These are phyloP conservation scores for Sebastes kiyomatsui DNA, from an alignment of 2,797 vertebrate genomes.

Conservation along the genomic window DNA sequence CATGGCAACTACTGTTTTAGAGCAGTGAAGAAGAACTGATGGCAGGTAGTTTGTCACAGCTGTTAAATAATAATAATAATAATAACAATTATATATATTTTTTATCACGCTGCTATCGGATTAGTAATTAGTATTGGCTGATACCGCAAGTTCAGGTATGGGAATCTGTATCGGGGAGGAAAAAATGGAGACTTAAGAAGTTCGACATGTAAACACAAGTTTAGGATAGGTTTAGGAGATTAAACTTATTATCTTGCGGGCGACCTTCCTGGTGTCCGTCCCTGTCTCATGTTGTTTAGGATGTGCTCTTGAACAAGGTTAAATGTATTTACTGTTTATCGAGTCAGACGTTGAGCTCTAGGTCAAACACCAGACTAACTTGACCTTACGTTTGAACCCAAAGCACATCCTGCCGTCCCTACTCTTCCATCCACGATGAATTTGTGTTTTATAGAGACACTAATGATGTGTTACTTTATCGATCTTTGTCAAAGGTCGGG, in stretches of 20 bases:
- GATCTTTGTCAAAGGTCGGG: neutral
- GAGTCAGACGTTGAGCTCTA: neutral
- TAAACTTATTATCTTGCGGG: neutral
- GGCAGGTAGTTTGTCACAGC: too few relatives aligned
- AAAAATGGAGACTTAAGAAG: neutral
- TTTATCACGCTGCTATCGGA: too few relatives aligned
- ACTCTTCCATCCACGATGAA: neutral
- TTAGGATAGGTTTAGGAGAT: neutral
- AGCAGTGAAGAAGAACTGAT: too few relatives aligned
- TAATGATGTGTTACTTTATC: neutral
- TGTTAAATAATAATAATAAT: too few relatives aligned
- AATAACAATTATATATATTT: too few relatives aligned
- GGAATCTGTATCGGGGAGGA: rapidly evolving
- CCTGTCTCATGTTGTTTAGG: neutral
- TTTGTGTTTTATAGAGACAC: neutral
- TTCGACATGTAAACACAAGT: neutral
- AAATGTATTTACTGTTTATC: neutral
- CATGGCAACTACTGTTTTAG: too few relatives aligned
- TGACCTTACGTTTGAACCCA: neutral
- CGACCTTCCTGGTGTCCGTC: neutral
- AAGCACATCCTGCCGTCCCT: neutral
- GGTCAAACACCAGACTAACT: neutral
- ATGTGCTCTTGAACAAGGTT: neutral
- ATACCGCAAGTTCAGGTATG: too few relatives aligned
- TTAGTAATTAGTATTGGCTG: too few relatives aligned